Evolutionary conservation across 1,140 invertebrate species (phyloP), one percentile per base, ranked within the genome.

Genomic region (Dendrolimus kikuchii): DNA sequence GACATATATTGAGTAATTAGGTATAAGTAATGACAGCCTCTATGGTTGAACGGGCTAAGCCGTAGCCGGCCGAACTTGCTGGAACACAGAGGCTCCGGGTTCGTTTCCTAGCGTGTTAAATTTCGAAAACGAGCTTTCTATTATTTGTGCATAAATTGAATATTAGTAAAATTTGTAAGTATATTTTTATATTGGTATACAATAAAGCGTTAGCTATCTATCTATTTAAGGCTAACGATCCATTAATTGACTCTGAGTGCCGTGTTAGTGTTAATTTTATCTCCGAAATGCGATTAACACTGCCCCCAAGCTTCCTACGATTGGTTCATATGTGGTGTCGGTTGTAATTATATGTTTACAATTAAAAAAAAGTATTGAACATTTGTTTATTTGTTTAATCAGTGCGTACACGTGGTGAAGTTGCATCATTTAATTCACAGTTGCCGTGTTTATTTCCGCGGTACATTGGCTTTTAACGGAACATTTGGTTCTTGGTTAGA

Each of bases 281-380:
- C 38, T 10, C 36, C 9, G 5, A 49, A 10, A 46, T 37, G 50
- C 55, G 5, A 58, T 49, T 65, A 63, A 66, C 53, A 23, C 6
- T 39, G 40, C 36, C 55, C 49, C 50, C 23, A 23, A 54, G 42
- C 53, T 64, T 69, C 66, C 61, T 77, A 73, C 55, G 71, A 71
- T 72, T 77, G 71, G 74, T 69, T 54, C 59, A 23, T 23, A 23
- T 60, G 60, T 64, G 69, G 74, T 72, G 62, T 56, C 51, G 66
- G 67, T 60, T 41, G 38, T 46, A 40, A 9, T 49, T 48, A 47
- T 47, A 50, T 60, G 10, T 51, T 38, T 51, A n/a, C 5, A 39
- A 2, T 36, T 38, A 39, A n/a, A 45, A 36, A 40, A 1, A 23
- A 23, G 23, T 23, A 23, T 23, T 23, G 23, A 23, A 23, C 23